phyloP scores from a whole-genome alignment of 2,888 invertebrate genomes.

The Shargacucullia verbasci region DNA sequence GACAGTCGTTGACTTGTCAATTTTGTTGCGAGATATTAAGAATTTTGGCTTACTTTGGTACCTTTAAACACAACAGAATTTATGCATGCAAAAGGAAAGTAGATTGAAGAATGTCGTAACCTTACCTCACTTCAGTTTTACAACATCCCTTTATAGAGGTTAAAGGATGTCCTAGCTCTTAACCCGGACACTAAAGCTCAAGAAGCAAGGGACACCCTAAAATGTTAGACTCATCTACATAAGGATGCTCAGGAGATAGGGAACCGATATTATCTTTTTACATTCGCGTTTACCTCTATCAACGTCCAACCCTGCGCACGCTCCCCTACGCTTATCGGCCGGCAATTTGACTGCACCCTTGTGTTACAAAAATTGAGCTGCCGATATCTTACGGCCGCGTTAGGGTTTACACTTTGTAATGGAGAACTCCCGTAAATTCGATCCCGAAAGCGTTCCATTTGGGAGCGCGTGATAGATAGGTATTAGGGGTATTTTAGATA shows the following conservation, averaged over 20 bases:
- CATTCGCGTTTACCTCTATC: slow-evolving; percentile 65
- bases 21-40: slow-evolving; percentile 8
- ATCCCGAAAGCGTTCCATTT: slow-evolving; percentile 53
- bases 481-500: slow-evolving; percentile 47
- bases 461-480: slow-evolving; percentile 53
- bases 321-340: slow-evolving; percentile 60
- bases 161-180: slow-evolving; percentile 26
- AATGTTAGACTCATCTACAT: slow-evolving; percentile 37
- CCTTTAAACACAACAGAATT: slow-evolving; percentile 25
- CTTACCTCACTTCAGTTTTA: slow-evolving; percentile 49
- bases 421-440: slow-evolving; percentile 56
- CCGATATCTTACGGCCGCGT: slow-evolving; percentile 54
- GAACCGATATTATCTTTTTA: slow-evolving; percentile 50
- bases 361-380: slow-evolving; percentile 64
- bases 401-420: slow-evolving; percentile 60
- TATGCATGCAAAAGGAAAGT: slow-evolving; percentile 33
- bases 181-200: slow-evolving; percentile 25
- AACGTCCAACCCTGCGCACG: slow-evolving; percentile 61
- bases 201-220: slow-evolving; percentile 18
- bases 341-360: slow-evolving; percentile 64
- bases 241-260: slow-evolving; percentile 24
- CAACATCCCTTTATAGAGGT: slow-evolving; percentile 34
- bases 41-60: slow-evolving; percentile 3
- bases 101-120: slow-evolving; percentile 39
- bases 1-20: slow-evolving; percentile 8